Conservation (phyloP, 2,888 invertebrate genomes). For the Ophion ellenae region DNA sequence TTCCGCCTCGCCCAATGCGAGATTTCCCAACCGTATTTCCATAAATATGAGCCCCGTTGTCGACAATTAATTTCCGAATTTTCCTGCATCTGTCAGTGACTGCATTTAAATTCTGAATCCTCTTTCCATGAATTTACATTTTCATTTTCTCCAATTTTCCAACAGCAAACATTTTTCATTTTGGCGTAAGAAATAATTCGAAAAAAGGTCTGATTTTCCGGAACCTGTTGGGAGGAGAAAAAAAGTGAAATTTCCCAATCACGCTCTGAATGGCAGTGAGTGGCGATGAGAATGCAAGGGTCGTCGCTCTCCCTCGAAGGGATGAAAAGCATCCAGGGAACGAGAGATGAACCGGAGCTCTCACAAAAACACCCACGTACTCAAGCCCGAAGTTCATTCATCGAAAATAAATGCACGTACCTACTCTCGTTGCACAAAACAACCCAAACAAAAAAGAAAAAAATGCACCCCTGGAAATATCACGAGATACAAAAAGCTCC, state of each 20-base stretch:
- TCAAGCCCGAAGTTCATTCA: background rate
- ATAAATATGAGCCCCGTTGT: background rate
- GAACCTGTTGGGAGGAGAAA: background rate
- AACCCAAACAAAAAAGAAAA: background rate
- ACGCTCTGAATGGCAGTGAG: conserved; percentile 16
- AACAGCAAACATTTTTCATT: background rate
- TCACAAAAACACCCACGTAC: conserved; percentile 28
- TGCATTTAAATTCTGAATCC: background rate
- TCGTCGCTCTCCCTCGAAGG: conserved; percentile 16
- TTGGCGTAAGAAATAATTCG: background rate
- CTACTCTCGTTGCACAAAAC: background rate
- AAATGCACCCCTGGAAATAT: background rate
- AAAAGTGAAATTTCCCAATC: conserved; percentile 13
- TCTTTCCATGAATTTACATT: background rate
- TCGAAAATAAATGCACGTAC: conserved; percentile 18
- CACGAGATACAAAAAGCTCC: background rate
- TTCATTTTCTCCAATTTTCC: background rate
- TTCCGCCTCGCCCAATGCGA: background rate
- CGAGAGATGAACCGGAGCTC: background rate
- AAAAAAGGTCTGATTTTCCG: background rate
- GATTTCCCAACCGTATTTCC: background rate
- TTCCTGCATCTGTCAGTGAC: background rate
- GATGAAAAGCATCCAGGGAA: conserved; percentile 6
- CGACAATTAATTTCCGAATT: background rate
- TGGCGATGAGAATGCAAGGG: conserved; percentile 36